Evolutionary conservation across 2,113 vertebrate genomes (phyloP).

Genomic region (Eidolon helvum): DNA sequence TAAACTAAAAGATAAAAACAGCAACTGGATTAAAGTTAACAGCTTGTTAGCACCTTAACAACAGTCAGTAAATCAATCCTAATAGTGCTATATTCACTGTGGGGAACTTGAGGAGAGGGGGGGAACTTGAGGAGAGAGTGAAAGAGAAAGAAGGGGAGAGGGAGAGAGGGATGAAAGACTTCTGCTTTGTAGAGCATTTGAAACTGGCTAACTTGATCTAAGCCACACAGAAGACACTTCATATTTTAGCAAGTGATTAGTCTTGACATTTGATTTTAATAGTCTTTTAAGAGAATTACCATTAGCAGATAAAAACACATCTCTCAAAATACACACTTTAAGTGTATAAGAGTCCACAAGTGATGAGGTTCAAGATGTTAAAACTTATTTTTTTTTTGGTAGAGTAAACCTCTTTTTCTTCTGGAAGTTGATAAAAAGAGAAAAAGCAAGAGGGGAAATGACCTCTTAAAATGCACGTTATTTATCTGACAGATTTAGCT

Average conservation of each 20-base stretch:
- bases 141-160: neutral
- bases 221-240: neutral
- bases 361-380: neutral
- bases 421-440: slow-evolving; percentile 6
- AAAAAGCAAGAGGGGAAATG: neutral
- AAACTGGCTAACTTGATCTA: neutral
- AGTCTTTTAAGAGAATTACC: neutral
- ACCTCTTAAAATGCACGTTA: neutral
- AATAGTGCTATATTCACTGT: neutral
- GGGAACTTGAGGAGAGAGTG: neutral
- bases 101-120: neutral
- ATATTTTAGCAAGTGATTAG: neutral
- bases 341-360: neutral
- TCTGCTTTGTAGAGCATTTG: neutral
- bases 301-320: neutral
- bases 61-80: neutral
- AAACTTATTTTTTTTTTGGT: neutral
- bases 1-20: neutral
- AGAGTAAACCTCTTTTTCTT: slow-evolving; percentile 7
- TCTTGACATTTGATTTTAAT: neutral
- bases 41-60: neutral
- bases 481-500: slow-evolving; percentile 33
- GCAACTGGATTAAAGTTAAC: neutral
- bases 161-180: neutral
- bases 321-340: slow-evolving; percentile 31